A percentile compares a stretch with the other conserved stretches of the same genome.
These are phyloP conservation scores for Rotaria magnacalcarata DNA, from an alignment of 2,888 invertebrate genomes.

Conservation along the genomic window DNA sequence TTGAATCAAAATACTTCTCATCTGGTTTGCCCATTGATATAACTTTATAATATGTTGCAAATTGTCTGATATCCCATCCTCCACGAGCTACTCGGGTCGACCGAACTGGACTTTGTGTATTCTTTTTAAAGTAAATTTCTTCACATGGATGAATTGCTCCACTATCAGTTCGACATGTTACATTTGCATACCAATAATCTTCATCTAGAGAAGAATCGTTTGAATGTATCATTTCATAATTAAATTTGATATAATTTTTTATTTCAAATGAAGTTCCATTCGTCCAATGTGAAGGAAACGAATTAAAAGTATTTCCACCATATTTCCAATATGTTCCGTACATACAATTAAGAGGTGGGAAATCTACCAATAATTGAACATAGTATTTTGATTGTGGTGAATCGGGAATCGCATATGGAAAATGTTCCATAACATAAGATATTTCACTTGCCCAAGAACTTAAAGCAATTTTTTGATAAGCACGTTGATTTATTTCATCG, in stretches of 20 bases:
- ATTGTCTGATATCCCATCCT: not conserved
- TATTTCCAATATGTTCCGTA: not conserved
- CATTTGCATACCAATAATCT: constrained; percentile 1
- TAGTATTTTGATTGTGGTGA: not conserved
- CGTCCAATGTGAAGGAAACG: not conserved
- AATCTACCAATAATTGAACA: constrained; percentile 4
- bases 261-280: constrained; percentile 9
- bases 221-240: constrained; percentile 7
- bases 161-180: not conserved
- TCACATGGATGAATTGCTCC: not conserved
- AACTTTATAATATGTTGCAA: not conserved
- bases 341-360: not conserved
- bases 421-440: not conserved
- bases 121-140: not conserved
- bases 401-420: not conserved
- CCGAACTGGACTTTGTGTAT: not conserved
- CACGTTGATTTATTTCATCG: not conserved
- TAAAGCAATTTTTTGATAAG: constrained; percentile 2
- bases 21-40: not conserved
- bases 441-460: constrained; percentile 1
- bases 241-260: not conserved
- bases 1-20: not conserved
- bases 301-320: not conserved
- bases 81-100: not conserved
- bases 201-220: not conserved